Percentiles rank a stretch among this genome's conserved stretches.
Conservation (phyloP, 35 echinoderm and acorn worm species). For the Apostichopus parvimensis region DNA sequence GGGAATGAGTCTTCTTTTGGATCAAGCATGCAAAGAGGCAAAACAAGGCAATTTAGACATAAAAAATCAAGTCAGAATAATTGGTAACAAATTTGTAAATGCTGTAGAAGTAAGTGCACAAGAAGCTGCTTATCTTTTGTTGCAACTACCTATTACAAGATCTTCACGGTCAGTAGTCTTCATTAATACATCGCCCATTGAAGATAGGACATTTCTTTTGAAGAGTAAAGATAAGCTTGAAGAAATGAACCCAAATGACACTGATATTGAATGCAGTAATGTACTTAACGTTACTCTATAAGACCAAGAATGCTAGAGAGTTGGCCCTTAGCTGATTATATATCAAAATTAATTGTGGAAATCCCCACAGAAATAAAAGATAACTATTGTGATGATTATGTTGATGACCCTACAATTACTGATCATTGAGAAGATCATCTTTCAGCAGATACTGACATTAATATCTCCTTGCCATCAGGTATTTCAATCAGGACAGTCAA, state of each 20-base stretch:
- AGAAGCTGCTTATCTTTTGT: background rate
- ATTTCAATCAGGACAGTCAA: background rate
- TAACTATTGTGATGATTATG: slow-evolving; percentile 9
- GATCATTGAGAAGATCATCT: background rate
- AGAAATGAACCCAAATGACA: slow-evolving; percentile 26
- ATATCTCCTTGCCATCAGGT: slow-evolving; percentile 5
- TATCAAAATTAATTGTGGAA: slow-evolving; percentile 3
- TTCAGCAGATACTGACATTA: background rate
- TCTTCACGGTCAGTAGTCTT: background rate
- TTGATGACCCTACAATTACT: background rate
- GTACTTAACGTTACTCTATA: background rate
- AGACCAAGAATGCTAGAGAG: background rate
- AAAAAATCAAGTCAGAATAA: background rate
- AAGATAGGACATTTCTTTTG: background rate
- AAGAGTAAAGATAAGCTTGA: slow-evolving; percentile 12
- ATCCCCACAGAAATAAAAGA: slow-evolving; percentile 22
- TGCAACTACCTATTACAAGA: slow-evolving; percentile 25
- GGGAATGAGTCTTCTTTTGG: background rate
- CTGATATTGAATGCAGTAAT: slow-evolving; percentile 41
- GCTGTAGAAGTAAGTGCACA: no score
- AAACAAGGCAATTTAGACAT: background rate
- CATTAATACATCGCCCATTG: slow-evolving; percentile 12
- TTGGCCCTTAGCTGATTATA: slow-evolving; percentile 45
- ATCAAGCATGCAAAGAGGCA: slow-evolving; percentile 27
- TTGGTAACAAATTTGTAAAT: no score